phyloP scores from a whole-genome alignment of 2,888 invertebrate species.

The Apotomis turbidana region DNA sequence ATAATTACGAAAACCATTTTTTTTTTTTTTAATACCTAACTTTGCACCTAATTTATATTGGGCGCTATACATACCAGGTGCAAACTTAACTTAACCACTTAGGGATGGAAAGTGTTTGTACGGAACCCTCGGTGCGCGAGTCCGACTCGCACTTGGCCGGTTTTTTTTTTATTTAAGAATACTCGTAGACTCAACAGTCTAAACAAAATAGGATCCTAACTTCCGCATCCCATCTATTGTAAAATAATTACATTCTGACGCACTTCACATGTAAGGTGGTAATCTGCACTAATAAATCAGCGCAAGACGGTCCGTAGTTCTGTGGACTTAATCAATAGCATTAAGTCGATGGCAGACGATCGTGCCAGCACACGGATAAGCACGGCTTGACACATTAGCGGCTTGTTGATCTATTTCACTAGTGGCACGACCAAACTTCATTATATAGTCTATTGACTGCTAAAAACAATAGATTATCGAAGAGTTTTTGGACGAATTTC shows the following conservation, averaged over 20 bases:
- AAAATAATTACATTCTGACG: constrained; percentile 32
- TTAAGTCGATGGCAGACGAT: constrained; percentile 64
- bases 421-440: constrained; percentile 25
- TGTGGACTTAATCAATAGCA: constrained; percentile 72
- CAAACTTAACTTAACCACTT: no score
- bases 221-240: constrained; percentile 30
- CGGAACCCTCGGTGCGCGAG: no score
- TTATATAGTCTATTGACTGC: background rate
- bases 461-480: constrained; percentile 3
- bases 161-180: no score
- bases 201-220: background rate
- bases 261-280: constrained; percentile 40
- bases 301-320: constrained; percentile 59
- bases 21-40: no score
- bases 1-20: no score
- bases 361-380: constrained; percentile 57
- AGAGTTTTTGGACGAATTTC: background rate
- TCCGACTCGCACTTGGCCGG: no score
- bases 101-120: no score
- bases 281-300: constrained; percentile 67
- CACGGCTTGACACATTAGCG: constrained; percentile 43
- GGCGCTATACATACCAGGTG: no score
- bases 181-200: background rate
- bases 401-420: constrained; percentile 37
- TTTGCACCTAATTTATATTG: no score